A percentile compares a stretch with the other conserved stretches of the same genome.
These are phyloP conservation scores for Chrysoperla carnea DNA, from an alignment of 1,140 invertebrate genomes.

Conservation along the genomic window DNA sequence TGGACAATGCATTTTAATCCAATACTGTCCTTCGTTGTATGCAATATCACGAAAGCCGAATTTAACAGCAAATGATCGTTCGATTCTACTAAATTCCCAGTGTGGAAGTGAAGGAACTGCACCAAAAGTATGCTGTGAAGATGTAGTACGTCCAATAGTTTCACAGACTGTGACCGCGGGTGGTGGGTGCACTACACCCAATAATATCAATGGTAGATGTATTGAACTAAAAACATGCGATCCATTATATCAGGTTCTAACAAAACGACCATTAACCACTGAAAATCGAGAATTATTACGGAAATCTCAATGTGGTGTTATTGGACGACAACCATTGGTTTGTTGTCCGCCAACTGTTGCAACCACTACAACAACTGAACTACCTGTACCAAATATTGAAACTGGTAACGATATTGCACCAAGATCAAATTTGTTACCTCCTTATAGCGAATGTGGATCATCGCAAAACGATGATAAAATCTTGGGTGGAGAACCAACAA, in stretches of 20 bases:
- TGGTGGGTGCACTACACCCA: background rate
- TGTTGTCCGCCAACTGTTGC: constrained; percentile 11
- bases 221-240: background rate
- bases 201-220: background rate
- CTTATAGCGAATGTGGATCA: background rate
- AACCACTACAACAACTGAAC: background rate
- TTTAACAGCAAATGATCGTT: constrained; percentile 11
- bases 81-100: constrained; percentile 23
- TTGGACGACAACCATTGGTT: background rate
- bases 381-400: background rate
- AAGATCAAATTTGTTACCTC: background rate
- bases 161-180: background rate
- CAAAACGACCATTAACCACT: background rate
- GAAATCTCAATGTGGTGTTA: background rate
- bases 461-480: constrained; percentile 8
- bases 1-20: background rate
- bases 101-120: constrained; percentile 30
- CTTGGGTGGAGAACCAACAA: constrained; percentile 19
- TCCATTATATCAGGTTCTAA: background rate
- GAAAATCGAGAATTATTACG: background rate
- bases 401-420: background rate
- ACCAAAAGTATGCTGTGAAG: constrained; percentile 23
- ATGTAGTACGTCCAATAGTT: background rate
- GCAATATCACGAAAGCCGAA: constrained; percentile 22
- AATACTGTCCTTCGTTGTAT: background rate